These are phyloP conservation scores for Plebejus argus DNA, from an alignment of 2,888 invertebrate genomes.

Conservation along the genomic window DNA sequence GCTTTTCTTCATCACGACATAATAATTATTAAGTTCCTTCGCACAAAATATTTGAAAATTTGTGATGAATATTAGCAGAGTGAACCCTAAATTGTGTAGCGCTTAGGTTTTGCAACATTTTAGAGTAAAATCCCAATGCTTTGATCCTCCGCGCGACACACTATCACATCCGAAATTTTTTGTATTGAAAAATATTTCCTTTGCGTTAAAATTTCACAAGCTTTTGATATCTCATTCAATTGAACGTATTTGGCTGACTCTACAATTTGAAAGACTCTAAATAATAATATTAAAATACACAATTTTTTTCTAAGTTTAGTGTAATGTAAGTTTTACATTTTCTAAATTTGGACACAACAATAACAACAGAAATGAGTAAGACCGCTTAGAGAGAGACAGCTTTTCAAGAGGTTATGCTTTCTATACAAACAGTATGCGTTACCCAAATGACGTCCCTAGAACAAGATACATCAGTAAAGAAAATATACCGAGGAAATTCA, in stretches of 20 bases:
- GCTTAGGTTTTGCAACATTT: slow-evolving; percentile 5
- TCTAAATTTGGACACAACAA: no score
- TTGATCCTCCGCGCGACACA: slow-evolving; percentile 4
- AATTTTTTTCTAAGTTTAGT: no score
- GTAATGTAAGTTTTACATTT: no score
- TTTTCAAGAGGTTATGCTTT: no score
- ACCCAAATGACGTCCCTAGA: no score
- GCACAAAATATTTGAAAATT: background rate
- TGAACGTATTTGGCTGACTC: background rate
- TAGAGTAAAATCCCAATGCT: background rate
- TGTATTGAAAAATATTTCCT: slow-evolving; percentile 4
- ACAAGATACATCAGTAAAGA: background rate
- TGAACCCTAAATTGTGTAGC: background rate
- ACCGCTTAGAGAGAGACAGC: no score
- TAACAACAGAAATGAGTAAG: no score
- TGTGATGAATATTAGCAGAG: background rate
- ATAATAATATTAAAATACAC: no score
- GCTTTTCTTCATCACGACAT: no score
- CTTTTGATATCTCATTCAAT: background rate
- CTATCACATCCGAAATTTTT: slow-evolving; percentile 7
- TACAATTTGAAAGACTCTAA: no score
- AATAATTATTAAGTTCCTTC: background rate
- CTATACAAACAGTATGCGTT: no score
- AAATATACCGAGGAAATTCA: slow-evolving; percentile 1
- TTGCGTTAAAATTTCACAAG: background rate